A percentile compares a stretch with the other conserved stretches of the same genome.
Conservation (phyloP, 1,140 invertebrate species). For the Anastrepha obliqua region DNA sequence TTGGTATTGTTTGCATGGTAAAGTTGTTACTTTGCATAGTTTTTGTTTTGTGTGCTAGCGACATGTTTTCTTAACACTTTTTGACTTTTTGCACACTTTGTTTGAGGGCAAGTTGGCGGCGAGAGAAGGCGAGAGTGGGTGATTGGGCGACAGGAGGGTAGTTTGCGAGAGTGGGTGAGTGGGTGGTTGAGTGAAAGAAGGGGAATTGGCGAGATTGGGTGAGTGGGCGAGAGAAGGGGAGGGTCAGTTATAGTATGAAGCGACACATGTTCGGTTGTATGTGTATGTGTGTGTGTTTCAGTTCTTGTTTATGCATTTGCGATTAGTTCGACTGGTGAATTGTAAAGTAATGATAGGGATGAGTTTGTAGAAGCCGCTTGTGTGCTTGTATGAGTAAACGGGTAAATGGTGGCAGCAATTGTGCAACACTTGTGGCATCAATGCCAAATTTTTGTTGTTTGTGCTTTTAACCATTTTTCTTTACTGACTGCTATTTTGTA, state of each 20-base stretch:
- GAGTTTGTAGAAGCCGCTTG: not conserved
- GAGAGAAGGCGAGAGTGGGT: too few relatives aligned
- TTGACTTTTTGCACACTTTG: not conserved
- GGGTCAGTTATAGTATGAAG: too few relatives aligned
- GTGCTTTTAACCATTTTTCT: too few relatives aligned
- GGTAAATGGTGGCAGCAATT: not conserved
- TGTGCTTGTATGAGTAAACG: not conserved
- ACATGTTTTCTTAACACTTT: constrained; percentile 24
- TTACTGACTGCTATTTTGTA: not conserved
- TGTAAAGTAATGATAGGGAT: not conserved
- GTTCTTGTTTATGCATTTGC: not conserved
- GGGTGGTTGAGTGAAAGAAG: not conserved
- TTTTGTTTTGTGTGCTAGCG: not conserved
- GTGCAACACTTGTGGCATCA: not conserved
- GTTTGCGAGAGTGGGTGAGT: too few relatives aligned
- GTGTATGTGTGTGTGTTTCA: not conserved
- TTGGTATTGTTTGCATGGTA: not conserved
- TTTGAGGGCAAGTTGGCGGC: too few relatives aligned
- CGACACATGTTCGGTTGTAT: not conserved
- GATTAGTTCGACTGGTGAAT: constrained; percentile 8
- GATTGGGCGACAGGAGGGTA: not conserved
- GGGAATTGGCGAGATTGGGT: too few relatives aligned
- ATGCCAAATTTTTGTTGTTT: too few relatives aligned
- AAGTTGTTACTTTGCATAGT: constrained; percentile 21
- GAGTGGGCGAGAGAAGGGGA: too few relatives aligned